phyloP scores from a whole-genome alignment of 2,113 vertebrate species.

The Malurus cyaneus region DNA sequence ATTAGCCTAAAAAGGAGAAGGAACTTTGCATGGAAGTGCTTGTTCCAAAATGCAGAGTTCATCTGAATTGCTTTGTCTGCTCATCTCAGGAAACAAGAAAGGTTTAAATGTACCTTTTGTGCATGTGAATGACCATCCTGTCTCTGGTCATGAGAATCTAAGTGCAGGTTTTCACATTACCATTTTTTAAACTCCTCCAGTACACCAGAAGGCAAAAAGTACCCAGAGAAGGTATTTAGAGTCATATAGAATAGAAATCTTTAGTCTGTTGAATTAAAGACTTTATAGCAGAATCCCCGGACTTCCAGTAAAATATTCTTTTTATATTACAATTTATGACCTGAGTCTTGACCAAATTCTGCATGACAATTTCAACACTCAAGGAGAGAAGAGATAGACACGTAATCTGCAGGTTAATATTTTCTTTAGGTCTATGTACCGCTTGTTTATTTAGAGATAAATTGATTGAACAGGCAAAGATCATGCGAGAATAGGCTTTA shows the following conservation, averaged over 20 bases:
- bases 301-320: background rate
- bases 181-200: background rate
- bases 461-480: slow-evolving; percentile 62
- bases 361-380: background rate
- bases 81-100: background rate
- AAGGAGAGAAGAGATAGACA: background rate
- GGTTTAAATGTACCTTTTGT: background rate
- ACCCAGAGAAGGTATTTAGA: background rate
- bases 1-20: background rate
- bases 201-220: background rate
- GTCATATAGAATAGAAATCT: background rate
- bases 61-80: background rate
- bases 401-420: slow-evolving; percentile 46
- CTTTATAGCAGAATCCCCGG: background rate
- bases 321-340: background rate
- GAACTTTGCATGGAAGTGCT: background rate
- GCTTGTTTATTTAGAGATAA: slow-evolving; percentile 72
- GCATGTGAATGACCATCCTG: background rate
- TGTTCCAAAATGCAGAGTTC: background rate
- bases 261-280: background rate
- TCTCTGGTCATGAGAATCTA: background rate
- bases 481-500: slow-evolving; percentile 44
- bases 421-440: slow-evolving; percentile 37
- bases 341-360: background rate
- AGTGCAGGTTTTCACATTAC: background rate